A percentile compares a stretch with the other conserved stretches of the same genome.
Conservation (phyloP, 2,113 vertebrate species). For the Plectropomus leopardus region DNA sequence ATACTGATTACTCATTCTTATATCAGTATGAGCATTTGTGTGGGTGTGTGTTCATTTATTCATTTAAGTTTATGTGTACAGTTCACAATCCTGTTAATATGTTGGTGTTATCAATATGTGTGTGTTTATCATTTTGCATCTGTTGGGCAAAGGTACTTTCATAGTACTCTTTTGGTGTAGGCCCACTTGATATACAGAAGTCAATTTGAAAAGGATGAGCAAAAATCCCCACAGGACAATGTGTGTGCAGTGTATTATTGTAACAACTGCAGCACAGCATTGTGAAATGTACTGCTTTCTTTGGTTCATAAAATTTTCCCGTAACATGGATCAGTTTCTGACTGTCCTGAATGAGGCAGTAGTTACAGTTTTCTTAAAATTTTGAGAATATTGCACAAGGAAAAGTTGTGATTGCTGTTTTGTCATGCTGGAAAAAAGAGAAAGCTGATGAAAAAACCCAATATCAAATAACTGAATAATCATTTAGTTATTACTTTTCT, state of each 20-base stretch:
- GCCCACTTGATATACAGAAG: slow-evolving; percentile 29
- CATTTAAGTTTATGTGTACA: background rate
- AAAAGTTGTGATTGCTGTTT: background rate
- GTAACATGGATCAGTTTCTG: no score
- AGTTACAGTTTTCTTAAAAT: background rate
- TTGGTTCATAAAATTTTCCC: slow-evolving; percentile 12
- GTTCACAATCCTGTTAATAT: slow-evolving; percentile 25
- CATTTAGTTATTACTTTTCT: background rate
- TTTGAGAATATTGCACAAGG: background rate
- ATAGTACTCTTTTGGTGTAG: background rate
- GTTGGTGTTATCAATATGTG: slow-evolving; percentile 11
- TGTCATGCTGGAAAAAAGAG: background rate
- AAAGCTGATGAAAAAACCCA: background rate
- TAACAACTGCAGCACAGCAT: slow-evolving; percentile 36
- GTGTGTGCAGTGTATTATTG: slow-evolving; percentile 32
- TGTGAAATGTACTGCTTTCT: slow-evolving; percentile 21
- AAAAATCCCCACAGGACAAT: slow-evolving; percentile 42
- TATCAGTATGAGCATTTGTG: background rate
- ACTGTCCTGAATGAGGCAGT: background rate
- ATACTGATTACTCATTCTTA: slow-evolving; percentile 33
- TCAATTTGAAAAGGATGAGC: slow-evolving; percentile 55
- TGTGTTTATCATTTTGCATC: slow-evolving; percentile 11
- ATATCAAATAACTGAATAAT: no score
- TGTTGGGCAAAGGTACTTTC: slow-evolving; percentile 4
- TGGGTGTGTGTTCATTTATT: slow-evolving; percentile 6